Base-by-base conservation (phyloP, 23 tunicate genomes). In the Styela clava region DNA sequence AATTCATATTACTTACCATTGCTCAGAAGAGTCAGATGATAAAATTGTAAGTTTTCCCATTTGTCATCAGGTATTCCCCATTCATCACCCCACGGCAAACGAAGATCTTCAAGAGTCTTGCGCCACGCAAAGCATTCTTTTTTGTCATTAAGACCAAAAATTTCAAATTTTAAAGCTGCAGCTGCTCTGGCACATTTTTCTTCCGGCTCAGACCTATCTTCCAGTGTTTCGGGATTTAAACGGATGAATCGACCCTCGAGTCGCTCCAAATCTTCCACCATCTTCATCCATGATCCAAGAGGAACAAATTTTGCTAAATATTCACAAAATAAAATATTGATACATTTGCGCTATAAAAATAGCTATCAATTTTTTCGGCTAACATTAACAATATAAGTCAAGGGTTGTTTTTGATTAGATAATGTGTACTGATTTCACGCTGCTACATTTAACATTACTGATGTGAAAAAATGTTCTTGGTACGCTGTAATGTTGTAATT, bases 131-230 rank as follows among this genome's bases (percentile, higher is more conserved):
- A 67, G 24, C 71, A 67, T 29, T 25, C 1, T 67, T 24, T 29
- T 67, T 24, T 24, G 31, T 67, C 31, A 16, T 29, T 29, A 29
- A 67, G 30, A 29, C n/a, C 71, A 22, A 67, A 67, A 0, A 67
- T 29, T 67, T 1, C 1, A 18, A 67, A 67, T 25, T 29, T 29
- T 16, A 67, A 24, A 27, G 71, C 16, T 25, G 71, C 71, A 18
- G 71, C 71, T 16, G 31, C 71, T 18, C 71, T 19, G 71, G 71
- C 71, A 0, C 71, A 67, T 67, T 67, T 67, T 67, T 67, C 71
- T 27, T 25, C 31, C 16, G 71, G 71, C 16, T 67, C 71, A 0
- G 16, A 27, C 12, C 71, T 19, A 0, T 27, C 30, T 67, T 67
- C 31, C 30, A 25, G 22, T 12, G 56, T 5, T 1, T 67, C 71